Evolutionary conservation across 2,888 invertebrate species (phyloP).

Genomic region (Ellobium chinense): DNA sequence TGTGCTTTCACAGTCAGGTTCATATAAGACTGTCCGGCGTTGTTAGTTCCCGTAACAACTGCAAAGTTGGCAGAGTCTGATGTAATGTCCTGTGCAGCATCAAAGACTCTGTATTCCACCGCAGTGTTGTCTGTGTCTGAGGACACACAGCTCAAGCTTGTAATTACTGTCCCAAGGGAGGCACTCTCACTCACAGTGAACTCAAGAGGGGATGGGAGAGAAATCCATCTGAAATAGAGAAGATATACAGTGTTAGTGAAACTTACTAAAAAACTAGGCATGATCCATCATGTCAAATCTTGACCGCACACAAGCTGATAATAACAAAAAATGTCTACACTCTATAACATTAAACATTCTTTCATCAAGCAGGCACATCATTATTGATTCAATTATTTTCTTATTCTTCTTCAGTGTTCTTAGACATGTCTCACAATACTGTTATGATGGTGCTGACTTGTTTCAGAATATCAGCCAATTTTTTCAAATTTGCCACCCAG

Average conservation of each 20-base stretch:
- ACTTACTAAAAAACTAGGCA: neutral
- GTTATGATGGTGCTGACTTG: no score
- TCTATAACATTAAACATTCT: no score
- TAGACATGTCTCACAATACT: no score
- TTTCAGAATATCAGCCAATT: no score
- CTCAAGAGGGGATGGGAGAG: neutral
- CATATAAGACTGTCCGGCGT: neutral
- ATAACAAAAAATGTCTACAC: no score
- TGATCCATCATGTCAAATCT: neutral
- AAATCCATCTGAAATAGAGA: conserved; percentile 20
- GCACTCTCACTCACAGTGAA: conserved; percentile 4
- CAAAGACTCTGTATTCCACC: conserved; percentile 39
- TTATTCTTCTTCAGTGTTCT: no score
- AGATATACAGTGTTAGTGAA: neutral
- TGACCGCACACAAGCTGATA: no score
- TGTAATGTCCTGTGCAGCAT: neutral
- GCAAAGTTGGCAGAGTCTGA: neutral
- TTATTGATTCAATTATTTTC: no score
- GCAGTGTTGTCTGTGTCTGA: neutral
- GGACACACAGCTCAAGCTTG: conserved; percentile 30
- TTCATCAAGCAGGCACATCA: no score
- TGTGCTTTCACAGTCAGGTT: neutral
- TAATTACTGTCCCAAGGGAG: neutral
- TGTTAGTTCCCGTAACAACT: neutral
- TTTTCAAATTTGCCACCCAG: no score